These are phyloP conservation scores for Celastrina argiolus DNA, from an alignment of 2,888 invertebrate species.

Conservation along the genomic window DNA sequence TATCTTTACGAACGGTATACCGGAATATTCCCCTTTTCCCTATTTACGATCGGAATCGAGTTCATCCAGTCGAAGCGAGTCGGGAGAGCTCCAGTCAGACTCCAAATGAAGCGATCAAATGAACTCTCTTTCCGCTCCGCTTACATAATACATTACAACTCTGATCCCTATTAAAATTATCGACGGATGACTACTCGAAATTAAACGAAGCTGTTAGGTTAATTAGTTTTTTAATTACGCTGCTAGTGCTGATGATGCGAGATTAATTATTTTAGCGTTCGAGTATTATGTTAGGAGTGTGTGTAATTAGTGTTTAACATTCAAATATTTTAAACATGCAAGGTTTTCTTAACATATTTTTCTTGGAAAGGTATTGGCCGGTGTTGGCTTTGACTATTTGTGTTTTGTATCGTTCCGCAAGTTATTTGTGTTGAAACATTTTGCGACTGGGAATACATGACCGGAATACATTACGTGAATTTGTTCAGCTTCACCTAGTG, in stretches of 20 bases:
- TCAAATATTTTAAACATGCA: too few species aligned
- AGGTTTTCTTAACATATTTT: neutral
- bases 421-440: constrained; percentile 11
- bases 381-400: neutral
- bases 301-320: neutral
- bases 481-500: constrained; percentile 5
- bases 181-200: constrained; percentile 41
- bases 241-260: neutral
- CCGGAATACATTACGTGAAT: constrained; percentile 2
- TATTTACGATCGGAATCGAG: constrained; percentile 54
- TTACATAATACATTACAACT: constrained; percentile 48
- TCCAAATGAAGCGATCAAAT: constrained; percentile 54
- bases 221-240: constrained; percentile 14
- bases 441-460: constrained; percentile 11
- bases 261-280: neutral
- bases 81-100: constrained; percentile 41
- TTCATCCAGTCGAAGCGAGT: constrained; percentile 52
- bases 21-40: constrained; percentile 40
- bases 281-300: neutral
- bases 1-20: constrained; percentile 27
- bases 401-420: constrained; percentile 3
- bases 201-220: constrained; percentile 37
- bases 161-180: constrained; percentile 48
- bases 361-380: neutral
- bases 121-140: constrained; percentile 48